Evolutionary conservation across 2,888 invertebrate species (phyloP), one percentile per base, ranked within the genome.

Genomic region (Drosophila bunnanda): DNA sequence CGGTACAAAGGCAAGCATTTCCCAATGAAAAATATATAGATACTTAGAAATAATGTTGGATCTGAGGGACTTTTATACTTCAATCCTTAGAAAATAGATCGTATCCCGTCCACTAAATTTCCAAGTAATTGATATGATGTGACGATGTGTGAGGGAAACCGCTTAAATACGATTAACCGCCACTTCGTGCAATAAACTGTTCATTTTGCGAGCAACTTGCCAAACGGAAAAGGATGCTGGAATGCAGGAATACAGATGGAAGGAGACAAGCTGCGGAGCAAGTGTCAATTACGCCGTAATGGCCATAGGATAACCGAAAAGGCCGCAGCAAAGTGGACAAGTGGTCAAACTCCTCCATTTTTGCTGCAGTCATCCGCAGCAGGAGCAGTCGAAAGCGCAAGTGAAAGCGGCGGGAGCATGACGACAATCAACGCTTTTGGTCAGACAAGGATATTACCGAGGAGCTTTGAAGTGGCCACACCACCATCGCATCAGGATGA

Each of bases 221-320:
- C 20, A 34, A 9, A 46, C n/a, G 41, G 25, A 54, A 20, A 25
- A 10, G 30, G 36, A 46, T n/a, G 30, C 56, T 52, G 46, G 39
- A 36, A 41, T 20, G 30, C 56, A 55, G 46, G 39, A 36, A 41
- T 20, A 52, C 46, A 41, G 44, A 15, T 46, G 20, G 39, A 34
- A 15, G 15, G 39, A 22, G 46, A 39, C 43, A 50, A 50, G 46
- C 20, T 54, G 53, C 48, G 58, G 69, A 77, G 79, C 77, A 79
- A 86, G 85, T 86, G 85, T 87, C 85, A 86, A 86, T 86, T 86
- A 86, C 85, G 81, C 79, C 76, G 70, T 88, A 86, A 88, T 88
- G 69, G 85, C 88, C 70, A 88, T 83, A 78, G 89, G 89, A 88
- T 86, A 81, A 83, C 84, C 87, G 61, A 88, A 86, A 86, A 83